Base-by-base conservation (phyloP, 2,797 vertebrate genomes). In the Gobio occitaniae region DNA sequence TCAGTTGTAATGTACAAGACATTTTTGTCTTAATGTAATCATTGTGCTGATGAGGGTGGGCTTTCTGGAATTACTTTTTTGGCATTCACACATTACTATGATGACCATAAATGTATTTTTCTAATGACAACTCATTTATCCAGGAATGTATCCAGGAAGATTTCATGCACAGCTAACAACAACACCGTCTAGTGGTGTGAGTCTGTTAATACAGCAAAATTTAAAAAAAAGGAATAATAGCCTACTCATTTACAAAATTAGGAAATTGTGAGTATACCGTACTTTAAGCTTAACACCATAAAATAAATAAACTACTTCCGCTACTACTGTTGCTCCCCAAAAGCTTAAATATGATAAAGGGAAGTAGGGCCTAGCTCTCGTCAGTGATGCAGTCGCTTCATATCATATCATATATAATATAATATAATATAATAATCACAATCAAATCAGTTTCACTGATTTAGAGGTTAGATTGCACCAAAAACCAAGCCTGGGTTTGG, bases 111-210 rank as follows among this genome's bases (percentile, higher is more conserved):
- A 7, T 11, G 7, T 61, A 78, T 17, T 12, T 29, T 63, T 47
- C 54, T n/a, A n/a, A 71, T 71, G 69, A 25, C 41, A 25, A 48
- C n/a, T 16, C 7, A 7, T 54, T 54, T 54, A 21, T 54, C 29
- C 6, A 65, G 25, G 6, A 65, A 15, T 65, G 61, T 16, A 8
- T 65, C 25, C 41, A 74, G 16, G 32, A 61, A 63, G 17, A 25
- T 71, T 8, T 78, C 48, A 48, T 36, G 29, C 63, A 84, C 82
- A 79, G 79, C 16, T 84, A 74, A 82, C 82, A 68, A 84, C 63
- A 86, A 78, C 59, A 50, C 87, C 44, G 87, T 90, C 89, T 90
- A 88, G 87, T 88, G 89, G 84, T 50, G n/a, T 5, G 32, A 68
- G 17, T 6, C 78, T 86, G 86, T 87, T 74, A 88, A 84, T 84